phyloP scores from a whole-genome alignment of 2,797 vertebrate genomes.

The Chrysocyon brachyurus region DNA sequence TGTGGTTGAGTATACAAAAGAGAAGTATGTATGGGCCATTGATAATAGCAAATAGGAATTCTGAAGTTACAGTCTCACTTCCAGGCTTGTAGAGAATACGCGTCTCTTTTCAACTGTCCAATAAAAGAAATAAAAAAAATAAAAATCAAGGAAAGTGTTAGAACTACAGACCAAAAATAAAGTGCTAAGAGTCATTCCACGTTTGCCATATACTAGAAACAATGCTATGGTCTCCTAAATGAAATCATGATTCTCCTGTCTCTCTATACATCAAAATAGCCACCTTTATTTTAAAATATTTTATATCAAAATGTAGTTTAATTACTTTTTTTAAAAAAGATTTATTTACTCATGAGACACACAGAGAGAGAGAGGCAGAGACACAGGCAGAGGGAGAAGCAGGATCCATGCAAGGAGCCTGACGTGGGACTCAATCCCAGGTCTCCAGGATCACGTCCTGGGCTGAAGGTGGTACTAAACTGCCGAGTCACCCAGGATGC shows the following conservation, averaged over 20 bases:
- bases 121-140: slow-evolving; percentile 43
- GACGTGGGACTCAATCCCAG: too few relatives aligned
- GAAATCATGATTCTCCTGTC: slow-evolving; percentile 21
- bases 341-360: too few relatives aligned
- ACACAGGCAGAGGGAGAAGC: too few relatives aligned
- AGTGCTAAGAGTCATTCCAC: not conserved
- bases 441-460: too few relatives aligned
- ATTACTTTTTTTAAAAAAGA: not conserved
- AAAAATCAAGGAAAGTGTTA: slow-evolving; percentile 68
- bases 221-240: not conserved
- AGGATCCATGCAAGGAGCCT: too few relatives aligned
- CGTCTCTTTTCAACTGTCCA: slow-evolving; percentile 68
- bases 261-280: not conserved
- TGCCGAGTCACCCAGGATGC: too few relatives aligned
- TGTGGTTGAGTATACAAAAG: slow-evolving; percentile 26
- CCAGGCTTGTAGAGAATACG: slow-evolving; percentile 48
- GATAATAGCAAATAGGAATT: slow-evolving; percentile 63
- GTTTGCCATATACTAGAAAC: slow-evolving; percentile 56
- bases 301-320: not conserved
- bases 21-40: slow-evolving; percentile 26
- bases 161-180: slow-evolving; percentile 44
- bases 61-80: slow-evolving; percentile 71
- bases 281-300: not conserved
- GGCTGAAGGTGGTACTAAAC: too few relatives aligned
- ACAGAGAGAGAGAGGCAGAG: too few relatives aligned